phyloP scores from a whole-genome alignment of 1,140 invertebrate genomes.

The Panulirus ornatus region DNA sequence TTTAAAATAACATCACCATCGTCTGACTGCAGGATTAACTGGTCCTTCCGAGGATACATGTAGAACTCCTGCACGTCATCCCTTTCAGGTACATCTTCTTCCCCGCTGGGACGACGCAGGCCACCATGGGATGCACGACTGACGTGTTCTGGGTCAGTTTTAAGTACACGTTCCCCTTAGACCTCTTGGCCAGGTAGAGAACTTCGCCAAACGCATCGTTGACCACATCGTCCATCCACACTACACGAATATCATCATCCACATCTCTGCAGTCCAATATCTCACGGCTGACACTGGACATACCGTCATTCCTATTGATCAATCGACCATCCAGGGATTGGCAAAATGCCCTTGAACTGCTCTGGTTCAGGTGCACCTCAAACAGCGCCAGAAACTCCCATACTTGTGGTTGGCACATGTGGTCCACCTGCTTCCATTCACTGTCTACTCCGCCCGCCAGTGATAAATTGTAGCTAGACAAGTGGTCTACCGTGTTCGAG shows the following conservation, averaged over 20 bases:
- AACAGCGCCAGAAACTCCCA: conserved; percentile 33
- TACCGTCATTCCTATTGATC: neutral
- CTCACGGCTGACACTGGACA: neutral
- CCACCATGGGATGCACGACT: neutral
- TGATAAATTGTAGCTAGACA: neutral
- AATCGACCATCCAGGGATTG: neutral
- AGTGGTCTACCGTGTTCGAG: neutral
- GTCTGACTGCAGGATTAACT: conserved; percentile 10
- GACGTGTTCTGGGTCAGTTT: neutral
- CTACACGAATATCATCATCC: neutral
- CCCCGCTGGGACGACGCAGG: neutral
- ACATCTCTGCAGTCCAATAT: neutral
- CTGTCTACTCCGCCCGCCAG: neutral
- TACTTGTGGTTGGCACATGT: neutral
- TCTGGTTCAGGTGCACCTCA: neutral
- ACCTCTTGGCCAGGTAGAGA: neutral
- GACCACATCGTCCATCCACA: neutral
- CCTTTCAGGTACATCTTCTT: conserved; percentile 1
- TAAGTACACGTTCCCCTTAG: neutral
- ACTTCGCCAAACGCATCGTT: neutral
- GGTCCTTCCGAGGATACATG: neutral
- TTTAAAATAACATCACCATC: neutral
- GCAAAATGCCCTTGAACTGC: neutral
- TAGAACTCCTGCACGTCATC: neutral
- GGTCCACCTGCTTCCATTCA: neutral